Base-by-base conservation (phyloP, 2,797 vertebrate species). In the Melanitta fusca region DNA sequence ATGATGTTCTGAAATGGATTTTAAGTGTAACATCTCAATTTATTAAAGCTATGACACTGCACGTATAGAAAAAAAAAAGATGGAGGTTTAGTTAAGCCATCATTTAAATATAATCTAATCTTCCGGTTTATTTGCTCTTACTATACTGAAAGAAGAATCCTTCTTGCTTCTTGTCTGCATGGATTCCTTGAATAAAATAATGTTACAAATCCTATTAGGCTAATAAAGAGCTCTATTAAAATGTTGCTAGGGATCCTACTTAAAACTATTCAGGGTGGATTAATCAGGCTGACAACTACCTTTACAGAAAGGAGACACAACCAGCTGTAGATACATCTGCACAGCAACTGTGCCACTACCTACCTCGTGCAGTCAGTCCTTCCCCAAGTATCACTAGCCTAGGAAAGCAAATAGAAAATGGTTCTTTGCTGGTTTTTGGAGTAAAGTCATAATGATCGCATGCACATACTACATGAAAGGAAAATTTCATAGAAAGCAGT, bases 1-100 rank as follows among this genome's bases (percentile, higher is more conserved):
- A 34, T 94, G 53, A 47, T 64, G 38, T 82, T 85, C 61, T 61
- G 54, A 80, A 91, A 89, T 68, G 11, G 32, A 75, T 93, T 95
- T 95, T 61, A 88, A 84, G 39, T 74, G 21, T 62, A 62, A 84
- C 13, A 18, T 66, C 43, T 90, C 28, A 49, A 79, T 78, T 88
- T 39, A 91, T 85, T 94, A 90, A 92, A 62, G 54, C 22, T 49
- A 38, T 85, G 56, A 80, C 36, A 75, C 5, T 25, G 69, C 8
- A 19, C 73, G 70, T 24, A 56, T 38, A 45, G 7, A 53, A 32
- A 43, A 17, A n/a, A 32, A 17, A 41, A 85, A 81, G 49, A 54
- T 38, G 43, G 57, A 64, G 12, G 25, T 64, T 51, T 58, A 64
- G 74, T 75, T 75, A 81, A 56, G 6, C 41, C 68, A 51, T 20